Base-by-base conservation (phyloP, 1,140 invertebrate species). In the Brachionus koreanus region DNA sequence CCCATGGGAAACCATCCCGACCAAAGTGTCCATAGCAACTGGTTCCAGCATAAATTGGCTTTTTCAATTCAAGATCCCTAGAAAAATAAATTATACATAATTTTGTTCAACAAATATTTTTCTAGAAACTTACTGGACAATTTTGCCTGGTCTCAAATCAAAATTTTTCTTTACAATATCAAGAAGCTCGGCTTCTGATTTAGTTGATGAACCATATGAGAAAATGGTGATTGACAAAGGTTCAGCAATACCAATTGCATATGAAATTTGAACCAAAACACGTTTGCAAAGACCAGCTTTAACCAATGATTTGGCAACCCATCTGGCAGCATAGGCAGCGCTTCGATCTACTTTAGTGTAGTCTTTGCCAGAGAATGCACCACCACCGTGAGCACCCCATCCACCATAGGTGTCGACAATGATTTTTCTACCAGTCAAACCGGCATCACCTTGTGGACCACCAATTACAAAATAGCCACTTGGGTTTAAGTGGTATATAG, bases 1-100 rank as follows among this genome's bases (percentile, higher is more conserved):
- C 97, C 98, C 98, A 99, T 83, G 94, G 91, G 89, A 99, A 99
- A 81, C 94, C 94, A 75, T 93, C 92, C 63, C 96, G 92, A 65
- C 98, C 98, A 90, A 99, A 99, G 89, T 99, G 98, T 46, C 98
- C 98, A 87, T 99, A 99, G 42, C 93, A 93, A 86, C 95, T 96
- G 65, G 97, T 99, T 85, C 93, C 93, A 89, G 98, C 94, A 89
- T 98, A 99, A 85, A 99, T 98, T 35, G 98, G 97, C 85, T 93
- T 92, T 85, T 94, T 92, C 79, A 99, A 91, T 86, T 97, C 94
- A 84, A 99, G 89, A 85, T 98, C 96, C 19, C 76, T 79, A 13
- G n/a, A 61, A 76, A 76, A 35, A 43, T 6, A 42, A 29, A 75
- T 35, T 35, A 6, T n/a, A 69, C 13, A 37, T 33, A 19, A 37